Evolutionary conservation across 1,140 invertebrate genomes (phyloP).

Genomic region (Aphaenogaster rudis): DNA sequence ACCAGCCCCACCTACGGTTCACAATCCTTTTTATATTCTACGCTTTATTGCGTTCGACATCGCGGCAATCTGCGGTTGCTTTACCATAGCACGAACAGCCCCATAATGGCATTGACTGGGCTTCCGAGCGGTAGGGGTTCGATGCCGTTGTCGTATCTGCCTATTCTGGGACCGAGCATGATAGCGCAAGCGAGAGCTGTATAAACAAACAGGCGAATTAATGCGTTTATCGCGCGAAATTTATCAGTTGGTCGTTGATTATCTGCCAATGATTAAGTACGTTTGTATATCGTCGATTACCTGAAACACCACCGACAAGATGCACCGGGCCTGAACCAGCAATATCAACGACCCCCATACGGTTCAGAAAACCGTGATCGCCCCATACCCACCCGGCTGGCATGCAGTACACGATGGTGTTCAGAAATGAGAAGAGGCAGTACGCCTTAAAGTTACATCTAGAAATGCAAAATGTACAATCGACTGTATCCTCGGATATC

Average conservation of each 20-base stretch:
- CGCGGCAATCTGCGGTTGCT: neutral
- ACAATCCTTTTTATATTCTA: slow-evolving; percentile 1
- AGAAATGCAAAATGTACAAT: slow-evolving; percentile 61
- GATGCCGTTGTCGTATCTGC: slow-evolving; percentile 93
- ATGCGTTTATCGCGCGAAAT: neutral
- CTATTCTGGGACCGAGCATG: slow-evolving; percentile 96
- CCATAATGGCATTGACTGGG: slow-evolving; percentile 96
- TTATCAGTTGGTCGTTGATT: neutral
- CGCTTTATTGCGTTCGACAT: neutral
- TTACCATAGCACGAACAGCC: slow-evolving; percentile 96
- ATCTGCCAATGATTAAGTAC: neutral
- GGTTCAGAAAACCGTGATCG: slow-evolving; percentile 93
- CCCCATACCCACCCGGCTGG: slow-evolving; percentile 98
- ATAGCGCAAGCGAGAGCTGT: slow-evolving; percentile 94
- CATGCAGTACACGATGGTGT: slow-evolving; percentile 96
- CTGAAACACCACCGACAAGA: slow-evolving; percentile 91
- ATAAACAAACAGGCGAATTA: slow-evolving; percentile 38
- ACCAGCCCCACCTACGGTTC: slow-evolving; percentile 92
- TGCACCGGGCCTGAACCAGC: slow-evolving; percentile 97
- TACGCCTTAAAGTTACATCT: slow-evolving; percentile 97
- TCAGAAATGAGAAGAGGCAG: slow-evolving; percentile 95
- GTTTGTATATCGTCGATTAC: slow-evolving; percentile 64
- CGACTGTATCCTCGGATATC: neutral
- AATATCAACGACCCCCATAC: slow-evolving; percentile 94
- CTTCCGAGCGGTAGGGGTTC: slow-evolving; percentile 93